Conservation (phyloP, 2,888 invertebrate species). For the Calephelis perditalis region DNA sequence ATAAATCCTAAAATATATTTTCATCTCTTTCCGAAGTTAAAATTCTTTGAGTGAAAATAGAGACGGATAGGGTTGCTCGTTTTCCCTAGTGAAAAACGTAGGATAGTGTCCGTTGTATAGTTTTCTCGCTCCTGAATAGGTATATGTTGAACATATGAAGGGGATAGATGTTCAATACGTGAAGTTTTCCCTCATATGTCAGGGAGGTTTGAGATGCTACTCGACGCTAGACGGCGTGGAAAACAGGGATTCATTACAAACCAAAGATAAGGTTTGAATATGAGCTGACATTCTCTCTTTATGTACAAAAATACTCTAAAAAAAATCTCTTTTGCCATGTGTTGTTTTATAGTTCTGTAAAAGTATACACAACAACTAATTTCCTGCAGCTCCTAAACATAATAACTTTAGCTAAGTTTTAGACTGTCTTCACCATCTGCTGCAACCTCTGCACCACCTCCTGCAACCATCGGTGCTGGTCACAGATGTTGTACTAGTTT, state of each 20-base stretch:
- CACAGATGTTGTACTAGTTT: too few species aligned
- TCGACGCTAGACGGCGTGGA: conserved; percentile 69
- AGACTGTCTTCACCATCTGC: too few species aligned
- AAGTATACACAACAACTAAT: too few species aligned
- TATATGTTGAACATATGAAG: conserved; percentile 59
- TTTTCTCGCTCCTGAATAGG: conserved; percentile 71
- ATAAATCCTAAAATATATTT: conserved; percentile 28
- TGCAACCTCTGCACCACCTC: too few species aligned
- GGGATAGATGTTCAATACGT: conserved; percentile 53
- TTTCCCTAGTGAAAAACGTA: conserved; percentile 62
- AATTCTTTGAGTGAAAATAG: conserved; percentile 53
- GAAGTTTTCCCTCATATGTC: conserved; percentile 37
- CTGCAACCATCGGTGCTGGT: too few species aligned
- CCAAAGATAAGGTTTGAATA: conserved; percentile 27
- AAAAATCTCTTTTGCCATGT: too few species aligned
- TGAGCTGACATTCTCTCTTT: neutral
- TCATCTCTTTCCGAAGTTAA: conserved; percentile 52
- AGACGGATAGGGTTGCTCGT: conserved; percentile 67
- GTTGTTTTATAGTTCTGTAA: too few species aligned
- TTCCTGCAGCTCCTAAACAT: too few species aligned
- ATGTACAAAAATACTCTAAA: too few species aligned
- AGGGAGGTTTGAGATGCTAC: conserved; percentile 51
- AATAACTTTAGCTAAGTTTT: too few species aligned
- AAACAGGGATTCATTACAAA: conserved; percentile 28
- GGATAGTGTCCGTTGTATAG: conserved; percentile 57